Evolutionary conservation across 2,113 vertebrate species (phyloP).

Genomic region (Natator depressus): DNA sequence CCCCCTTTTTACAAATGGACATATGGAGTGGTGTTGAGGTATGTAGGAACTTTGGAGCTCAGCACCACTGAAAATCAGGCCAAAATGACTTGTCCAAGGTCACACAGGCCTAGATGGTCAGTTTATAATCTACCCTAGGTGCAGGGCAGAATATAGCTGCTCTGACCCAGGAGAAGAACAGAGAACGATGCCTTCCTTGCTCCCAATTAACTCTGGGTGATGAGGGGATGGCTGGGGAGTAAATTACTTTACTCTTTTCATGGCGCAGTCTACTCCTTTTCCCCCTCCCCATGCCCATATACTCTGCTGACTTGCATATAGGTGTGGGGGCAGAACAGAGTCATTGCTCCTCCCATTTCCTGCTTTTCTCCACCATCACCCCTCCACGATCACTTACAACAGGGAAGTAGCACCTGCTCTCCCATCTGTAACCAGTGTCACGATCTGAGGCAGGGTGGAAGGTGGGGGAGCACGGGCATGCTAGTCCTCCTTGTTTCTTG

Average conservation of each 20-base stretch:
- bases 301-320: background rate
- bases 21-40: background rate
- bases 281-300: background rate
- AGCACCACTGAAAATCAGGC: background rate
- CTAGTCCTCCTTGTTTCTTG: background rate
- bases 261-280: background rate
- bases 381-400: no score
- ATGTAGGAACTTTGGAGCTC: background rate
- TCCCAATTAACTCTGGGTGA: background rate
- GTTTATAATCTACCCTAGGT: fast-evolving
- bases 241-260: background rate
- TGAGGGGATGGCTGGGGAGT: background rate
- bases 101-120: background rate
- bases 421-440: background rate
- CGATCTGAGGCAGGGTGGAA: background rate
- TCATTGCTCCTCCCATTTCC: no score
- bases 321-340: no score
- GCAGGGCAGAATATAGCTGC: background rate
- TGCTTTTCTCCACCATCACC: no score
- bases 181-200: background rate
- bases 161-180: background rate
- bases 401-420: no score
- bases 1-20: background rate
- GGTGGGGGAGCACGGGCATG: no score
- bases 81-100: background rate